Evolutionary conservation across 2,888 invertebrate genomes (phyloP).

Genomic region (Erannis defoliaria): DNA sequence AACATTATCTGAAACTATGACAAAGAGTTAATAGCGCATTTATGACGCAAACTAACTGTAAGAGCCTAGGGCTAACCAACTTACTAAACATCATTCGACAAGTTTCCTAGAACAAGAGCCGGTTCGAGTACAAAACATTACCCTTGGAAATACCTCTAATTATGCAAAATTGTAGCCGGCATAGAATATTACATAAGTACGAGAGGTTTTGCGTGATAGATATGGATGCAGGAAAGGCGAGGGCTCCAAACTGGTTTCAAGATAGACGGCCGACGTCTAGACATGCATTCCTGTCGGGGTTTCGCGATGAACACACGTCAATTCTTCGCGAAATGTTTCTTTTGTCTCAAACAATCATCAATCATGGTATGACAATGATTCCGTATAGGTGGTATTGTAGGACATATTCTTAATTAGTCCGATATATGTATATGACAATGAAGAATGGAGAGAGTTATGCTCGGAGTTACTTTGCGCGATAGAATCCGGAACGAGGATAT

Average conservation of each 20-base stretch:
- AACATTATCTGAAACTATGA: constrained; percentile 6
- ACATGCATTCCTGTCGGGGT: constrained; percentile 40
- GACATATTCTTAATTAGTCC: no score
- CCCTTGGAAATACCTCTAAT: constrained; percentile 21
- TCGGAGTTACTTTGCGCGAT: no score
- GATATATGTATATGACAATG: no score
- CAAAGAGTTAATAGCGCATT: constrained; percentile 27
- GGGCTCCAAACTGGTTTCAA: constrained; percentile 38
- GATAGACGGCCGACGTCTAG: constrained; percentile 40
- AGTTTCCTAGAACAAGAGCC: constrained; percentile 14
- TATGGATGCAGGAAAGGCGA: constrained; percentile 33
- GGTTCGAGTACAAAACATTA: constrained; percentile 10
- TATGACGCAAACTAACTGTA: constrained; percentile 22
- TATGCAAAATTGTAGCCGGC: constrained; percentile 24
- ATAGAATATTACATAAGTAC: constrained; percentile 27
- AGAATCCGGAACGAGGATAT: no score
- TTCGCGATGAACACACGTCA: constrained; percentile 33
- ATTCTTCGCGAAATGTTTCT: constrained; percentile 22
- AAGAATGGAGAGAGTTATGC: no score
- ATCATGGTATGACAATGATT: neutral
- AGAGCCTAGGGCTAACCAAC: constrained; percentile 1
- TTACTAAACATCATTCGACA: constrained; percentile 14
- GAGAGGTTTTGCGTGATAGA: constrained; percentile 13
- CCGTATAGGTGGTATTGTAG: neutral
- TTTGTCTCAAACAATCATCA: constrained; percentile 13